Evolutionary conservation across 2,888 invertebrate genomes (phyloP).

Genomic region (Dryomyza anilis): DNA sequence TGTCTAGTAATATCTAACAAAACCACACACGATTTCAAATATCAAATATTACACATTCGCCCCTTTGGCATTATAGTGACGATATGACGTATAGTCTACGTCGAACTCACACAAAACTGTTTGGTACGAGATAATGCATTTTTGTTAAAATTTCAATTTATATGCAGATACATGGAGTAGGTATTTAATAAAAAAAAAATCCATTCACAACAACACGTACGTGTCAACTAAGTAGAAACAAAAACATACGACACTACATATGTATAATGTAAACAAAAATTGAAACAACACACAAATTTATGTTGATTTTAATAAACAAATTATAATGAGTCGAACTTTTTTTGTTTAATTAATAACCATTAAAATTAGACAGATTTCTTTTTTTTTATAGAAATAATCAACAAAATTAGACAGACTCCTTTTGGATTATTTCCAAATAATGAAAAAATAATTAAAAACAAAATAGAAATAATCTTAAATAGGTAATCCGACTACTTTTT

Average conservation of each 20-base stretch:
- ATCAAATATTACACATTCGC: no score
- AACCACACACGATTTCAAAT: no score
- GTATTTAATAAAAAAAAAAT: constrained; percentile 29
- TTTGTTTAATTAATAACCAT: background rate
- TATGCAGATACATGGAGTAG: constrained; percentile 38
- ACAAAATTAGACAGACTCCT: background rate
- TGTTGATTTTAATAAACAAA: no score
- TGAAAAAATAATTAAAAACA: background rate
- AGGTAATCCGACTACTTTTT: background rate
- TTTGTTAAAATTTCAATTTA: constrained; percentile 33
- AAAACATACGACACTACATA: background rate
- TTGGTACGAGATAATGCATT: constrained; percentile 19
- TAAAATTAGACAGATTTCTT: background rate
- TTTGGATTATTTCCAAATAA: background rate
- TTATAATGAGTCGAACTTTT: no score
- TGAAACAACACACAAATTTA: no score
- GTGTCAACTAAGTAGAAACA: constrained; percentile 7
- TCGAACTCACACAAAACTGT: no score
- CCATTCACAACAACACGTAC: constrained; percentile 13
- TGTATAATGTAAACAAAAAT: background rate
- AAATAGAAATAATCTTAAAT: background rate
- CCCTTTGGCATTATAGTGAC: no score
- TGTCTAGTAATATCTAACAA: no score
- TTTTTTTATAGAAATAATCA: background rate
- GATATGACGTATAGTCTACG: no score